These are phyloP conservation scores for Himalopsyche tibetana DNA, from an alignment of 2,888 invertebrate species.

Conservation along the genomic window DNA sequence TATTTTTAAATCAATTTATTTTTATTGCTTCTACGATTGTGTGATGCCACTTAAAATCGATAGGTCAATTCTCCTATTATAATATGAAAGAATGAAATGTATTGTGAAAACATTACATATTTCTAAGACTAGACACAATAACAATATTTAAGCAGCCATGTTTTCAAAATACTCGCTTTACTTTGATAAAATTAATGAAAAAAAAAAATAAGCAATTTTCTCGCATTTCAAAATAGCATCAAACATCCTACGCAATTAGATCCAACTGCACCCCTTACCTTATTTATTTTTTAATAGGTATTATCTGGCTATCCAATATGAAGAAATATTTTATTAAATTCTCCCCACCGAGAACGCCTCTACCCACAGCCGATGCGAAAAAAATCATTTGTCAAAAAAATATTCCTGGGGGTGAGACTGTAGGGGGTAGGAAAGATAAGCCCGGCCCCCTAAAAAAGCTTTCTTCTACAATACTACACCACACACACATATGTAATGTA, in stretches of 20 bases:
- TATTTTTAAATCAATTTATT: no score
- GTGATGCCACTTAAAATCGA: no score
- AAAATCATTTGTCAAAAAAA: conserved; percentile 65
- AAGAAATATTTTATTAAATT: conserved; percentile 64
- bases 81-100: no score
- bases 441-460: conserved; percentile 63
- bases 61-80: no score
- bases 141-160: no score
- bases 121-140: no score
- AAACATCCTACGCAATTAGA: conserved; percentile 35
- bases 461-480: conserved; percentile 57
- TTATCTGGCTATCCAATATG: conserved; percentile 59
- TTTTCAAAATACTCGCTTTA: background rate
- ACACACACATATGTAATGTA: conserved; percentile 64
- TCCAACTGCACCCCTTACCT: conserved; percentile 59
- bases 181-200: conserved; percentile 22
- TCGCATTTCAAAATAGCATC: conserved; percentile 27
- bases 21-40: no score
- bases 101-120: no score
- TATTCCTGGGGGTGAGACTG: conserved; percentile 52
- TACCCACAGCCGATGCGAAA: conserved; percentile 59
- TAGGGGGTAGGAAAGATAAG: conserved; percentile 60
- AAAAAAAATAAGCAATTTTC: conserved; percentile 40
- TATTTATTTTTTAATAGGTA: conserved; percentile 62
- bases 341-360: conserved; percentile 56